Evolutionary conservation across 2,113 vertebrate species (phyloP), one percentile per base, ranked within the genome.

Genomic region (Ancistrus triradiatus): DNA sequence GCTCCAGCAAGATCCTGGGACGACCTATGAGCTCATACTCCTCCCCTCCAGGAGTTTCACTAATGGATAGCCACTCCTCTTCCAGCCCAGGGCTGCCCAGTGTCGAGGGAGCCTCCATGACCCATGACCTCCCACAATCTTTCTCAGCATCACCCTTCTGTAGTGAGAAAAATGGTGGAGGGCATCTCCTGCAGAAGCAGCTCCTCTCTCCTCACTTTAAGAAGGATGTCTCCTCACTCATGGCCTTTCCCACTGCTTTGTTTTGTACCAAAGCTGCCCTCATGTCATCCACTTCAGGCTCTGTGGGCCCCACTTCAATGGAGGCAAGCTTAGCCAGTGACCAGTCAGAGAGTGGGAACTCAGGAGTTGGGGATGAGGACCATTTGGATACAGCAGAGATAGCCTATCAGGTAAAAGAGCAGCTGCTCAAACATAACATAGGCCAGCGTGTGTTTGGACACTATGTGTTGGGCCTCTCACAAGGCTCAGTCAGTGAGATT

Each of bases 401-500:
- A 9, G 96, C 96, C 33, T 95, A 93, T 83, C 95, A 99, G 81
- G 93, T 99, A 79, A 99, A 99, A 80, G 96, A 99, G 70, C 95
- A 99, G 87, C 90, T 99, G 71, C 86, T 99, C 63, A 99, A 95
- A 69, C 95, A 99, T 85, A 99, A 99, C 84, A 99, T 99, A 0
- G 96, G 96, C 48, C 96, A 99, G 80, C 87, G 95, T 0, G 96
- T 99, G 47, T 99, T 99, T 0, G 96, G 95, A 33, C 95, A 99
- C 76, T 99, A 98, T 0, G 96, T 99, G 63, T 86, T 99, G 78
- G 96, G 95, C 59, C 90, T 99, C 64, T 99, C 96, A 0, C 96
- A 99, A 82, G 96, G 96, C 78, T 99, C 96, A 0, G 96, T 98
- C 83, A 99, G 96, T 0, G 96, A 99, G 89, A 99, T 99, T 75